Conservation (phyloP, 2,113 vertebrate species). For the Laterallus jamaicensis region DNA sequence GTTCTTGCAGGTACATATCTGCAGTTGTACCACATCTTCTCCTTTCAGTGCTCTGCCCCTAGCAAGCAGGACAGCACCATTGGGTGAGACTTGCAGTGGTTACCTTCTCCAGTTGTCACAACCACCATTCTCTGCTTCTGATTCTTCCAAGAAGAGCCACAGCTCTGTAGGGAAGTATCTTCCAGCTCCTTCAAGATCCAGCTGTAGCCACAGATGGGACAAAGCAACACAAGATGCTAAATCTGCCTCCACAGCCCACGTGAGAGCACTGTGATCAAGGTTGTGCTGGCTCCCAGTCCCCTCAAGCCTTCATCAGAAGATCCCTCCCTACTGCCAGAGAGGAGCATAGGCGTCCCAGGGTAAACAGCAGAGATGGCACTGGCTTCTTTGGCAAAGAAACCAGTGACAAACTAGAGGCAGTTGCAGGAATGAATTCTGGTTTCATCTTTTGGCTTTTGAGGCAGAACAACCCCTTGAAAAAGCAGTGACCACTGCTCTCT, state of each 20-base stretch:
- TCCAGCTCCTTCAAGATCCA: neutral
- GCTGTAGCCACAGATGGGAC: neutral
- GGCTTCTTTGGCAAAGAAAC: neutral
- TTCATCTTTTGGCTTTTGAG: neutral
- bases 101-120: neutral
- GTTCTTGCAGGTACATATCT: accelerated
- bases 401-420: neutral
- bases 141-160: neutral
- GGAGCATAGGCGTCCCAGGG: neutral
- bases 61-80: neutral
- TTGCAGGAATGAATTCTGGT: neutral
- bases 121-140: neutral
- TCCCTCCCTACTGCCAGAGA: neutral
- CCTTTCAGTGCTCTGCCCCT: neutral
- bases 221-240: neutral
- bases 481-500: neutral
- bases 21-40: neutral
- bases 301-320: neutral
- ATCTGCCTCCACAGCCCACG: neutral
- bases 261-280: neutral
- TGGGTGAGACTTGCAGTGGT: neutral
- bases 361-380: neutral
- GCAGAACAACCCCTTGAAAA: neutral
- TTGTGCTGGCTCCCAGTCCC: neutral
- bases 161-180: neutral